phyloP scores from a whole-genome alignment of 2,797 vertebrate species.

The Parambassis ranga region DNA sequence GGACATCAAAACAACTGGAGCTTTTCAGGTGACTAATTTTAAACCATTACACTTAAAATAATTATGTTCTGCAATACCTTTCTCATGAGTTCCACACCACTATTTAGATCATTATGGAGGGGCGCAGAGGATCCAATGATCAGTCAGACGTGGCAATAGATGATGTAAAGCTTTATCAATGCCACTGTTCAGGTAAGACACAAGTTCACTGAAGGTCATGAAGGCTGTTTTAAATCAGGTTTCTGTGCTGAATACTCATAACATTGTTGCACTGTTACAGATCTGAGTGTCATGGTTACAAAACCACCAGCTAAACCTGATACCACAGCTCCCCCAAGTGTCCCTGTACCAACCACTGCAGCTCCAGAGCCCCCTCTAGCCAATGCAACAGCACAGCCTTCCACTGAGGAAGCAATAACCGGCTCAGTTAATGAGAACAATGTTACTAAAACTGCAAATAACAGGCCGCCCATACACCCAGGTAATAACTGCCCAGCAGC shows the following conservation, averaged over 20 bases:
- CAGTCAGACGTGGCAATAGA: conserved; percentile 82
- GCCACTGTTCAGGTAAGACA: conserved; percentile 79
- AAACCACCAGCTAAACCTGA: neutral
- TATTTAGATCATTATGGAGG: conserved; percentile 78
- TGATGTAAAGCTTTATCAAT: conserved; percentile 73
- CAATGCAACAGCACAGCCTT: neutral
- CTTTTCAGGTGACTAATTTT: conserved; percentile 1
- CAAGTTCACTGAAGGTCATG: neutral
- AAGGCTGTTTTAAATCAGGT: neutral
- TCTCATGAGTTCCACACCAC: neutral
- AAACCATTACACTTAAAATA: neutral
- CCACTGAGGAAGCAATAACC: neutral
- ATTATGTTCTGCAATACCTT: neutral
- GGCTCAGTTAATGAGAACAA: neutral
- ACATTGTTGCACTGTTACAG: neutral
- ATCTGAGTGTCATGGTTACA: neutral
- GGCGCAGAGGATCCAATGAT: conserved; percentile 70
- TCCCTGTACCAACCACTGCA: neutral
- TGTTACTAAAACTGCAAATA: neutral
- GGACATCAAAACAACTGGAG: conserved; percentile 47
- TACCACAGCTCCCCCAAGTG: neutral
- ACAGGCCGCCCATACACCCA: neutral
- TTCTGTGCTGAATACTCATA: neutral
- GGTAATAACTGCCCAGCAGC: neutral
- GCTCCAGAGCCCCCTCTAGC: neutral